phyloP scores from a whole-genome alignment of 2,888 invertebrate species.

The Ceraclea dissimilis region DNA sequence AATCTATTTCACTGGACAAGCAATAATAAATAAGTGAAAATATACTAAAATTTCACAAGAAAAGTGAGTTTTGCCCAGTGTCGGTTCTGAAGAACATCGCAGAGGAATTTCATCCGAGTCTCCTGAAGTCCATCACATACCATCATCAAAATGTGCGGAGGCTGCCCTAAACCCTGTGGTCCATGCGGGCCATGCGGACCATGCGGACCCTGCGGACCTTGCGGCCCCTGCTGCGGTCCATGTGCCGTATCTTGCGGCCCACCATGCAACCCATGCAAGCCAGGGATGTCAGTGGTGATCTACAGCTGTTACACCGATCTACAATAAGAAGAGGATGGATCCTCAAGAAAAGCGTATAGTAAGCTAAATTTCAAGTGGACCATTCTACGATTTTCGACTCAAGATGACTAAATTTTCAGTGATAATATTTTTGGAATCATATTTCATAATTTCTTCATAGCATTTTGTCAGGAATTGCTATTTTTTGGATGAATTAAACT shows the following conservation, averaged over 20 bases:
- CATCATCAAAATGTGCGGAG: constrained; percentile 10
- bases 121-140: not conserved
- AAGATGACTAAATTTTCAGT: not conserved
- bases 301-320: constrained; percentile 15
- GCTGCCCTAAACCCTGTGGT: constrained; percentile 27
- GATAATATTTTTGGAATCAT: not conserved
- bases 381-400: not conserved
- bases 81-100: too few species aligned
- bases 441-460: not conserved
- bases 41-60: too few species aligned
- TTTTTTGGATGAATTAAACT: too few species aligned
- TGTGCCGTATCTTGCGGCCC: constrained; percentile 21
- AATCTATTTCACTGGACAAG: too few species aligned
- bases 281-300: constrained; percentile 6
- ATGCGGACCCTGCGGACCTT: constrained; percentile 28
- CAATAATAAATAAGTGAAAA: too few species aligned
- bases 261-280: constrained; percentile 2
- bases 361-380: not conserved
- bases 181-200: constrained; percentile 30
- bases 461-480: too few species aligned
- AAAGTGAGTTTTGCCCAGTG: too few species aligned
- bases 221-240: constrained; percentile 28
- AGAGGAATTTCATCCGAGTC: not conserved
- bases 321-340: not conserved
- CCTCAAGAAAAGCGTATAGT: not conserved